Percentiles rank a stretch among this genome's conserved stretches.
Conservation (phyloP, 2,113 vertebrate genomes). For the Bostrychus sinensis region DNA sequence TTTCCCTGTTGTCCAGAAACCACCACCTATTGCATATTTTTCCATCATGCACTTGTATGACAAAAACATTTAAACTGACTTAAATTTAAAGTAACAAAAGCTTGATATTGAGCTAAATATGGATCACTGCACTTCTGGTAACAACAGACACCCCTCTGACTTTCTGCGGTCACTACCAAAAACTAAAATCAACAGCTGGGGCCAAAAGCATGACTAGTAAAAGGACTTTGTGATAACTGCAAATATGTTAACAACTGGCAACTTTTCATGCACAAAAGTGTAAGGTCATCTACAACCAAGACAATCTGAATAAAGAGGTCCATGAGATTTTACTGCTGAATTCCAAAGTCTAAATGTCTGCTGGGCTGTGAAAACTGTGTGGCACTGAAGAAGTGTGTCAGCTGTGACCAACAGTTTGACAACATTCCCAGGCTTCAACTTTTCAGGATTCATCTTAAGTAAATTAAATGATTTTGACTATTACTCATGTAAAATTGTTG, state of each 20-base stretch:
- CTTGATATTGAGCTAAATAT: slow-evolving; percentile 9
- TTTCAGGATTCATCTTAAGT: neutral
- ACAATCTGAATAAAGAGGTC: neutral
- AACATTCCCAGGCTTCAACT: slow-evolving; percentile 1
- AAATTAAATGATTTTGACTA: no score
- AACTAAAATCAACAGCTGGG: slow-evolving; percentile 35
- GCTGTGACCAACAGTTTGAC: neutral
- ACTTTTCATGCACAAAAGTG: no score
- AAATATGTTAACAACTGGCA: no score
- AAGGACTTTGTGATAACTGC: neutral
- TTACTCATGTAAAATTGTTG: no score
- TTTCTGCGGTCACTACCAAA: slow-evolving; percentile 36
- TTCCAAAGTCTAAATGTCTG: neutral
- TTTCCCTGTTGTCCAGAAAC: no score
- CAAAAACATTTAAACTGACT: no score
- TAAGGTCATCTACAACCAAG: neutral
- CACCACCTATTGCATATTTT: no score
- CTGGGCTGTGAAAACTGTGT: slow-evolving; percentile 10
- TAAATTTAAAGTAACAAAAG: slow-evolving; percentile 17
- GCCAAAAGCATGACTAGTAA: slow-evolving; percentile 25
- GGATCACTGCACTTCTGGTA: slow-evolving; percentile 28
- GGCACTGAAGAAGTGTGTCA: slow-evolving; percentile 15
- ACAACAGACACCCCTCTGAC: slow-evolving; percentile 22
- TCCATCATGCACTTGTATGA: no score
- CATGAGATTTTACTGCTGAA: neutral